Conservation (phyloP, 2,888 invertebrate genomes). For the Rhimphoctona megacephalus region DNA sequence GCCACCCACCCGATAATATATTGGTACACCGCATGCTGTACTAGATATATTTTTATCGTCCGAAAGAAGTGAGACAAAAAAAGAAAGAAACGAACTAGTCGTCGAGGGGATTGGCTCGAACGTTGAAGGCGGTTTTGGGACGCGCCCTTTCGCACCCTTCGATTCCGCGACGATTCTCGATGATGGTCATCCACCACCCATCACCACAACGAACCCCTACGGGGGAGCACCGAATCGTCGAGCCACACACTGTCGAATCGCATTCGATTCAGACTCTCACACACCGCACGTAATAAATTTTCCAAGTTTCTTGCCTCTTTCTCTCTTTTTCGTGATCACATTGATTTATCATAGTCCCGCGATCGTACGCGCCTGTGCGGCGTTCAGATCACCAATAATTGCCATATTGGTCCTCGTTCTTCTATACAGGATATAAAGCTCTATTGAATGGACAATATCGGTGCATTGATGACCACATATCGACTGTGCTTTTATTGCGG, state of each 20-base stretch:
- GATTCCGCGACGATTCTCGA: constrained; percentile 49
- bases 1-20: constrained; percentile 45
- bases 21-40: constrained; percentile 45
- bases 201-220: constrained; percentile 38
- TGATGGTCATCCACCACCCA: constrained; percentile 57
- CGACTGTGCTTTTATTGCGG: constrained; percentile 35
- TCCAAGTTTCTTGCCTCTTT: constrained; percentile 35
- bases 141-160: constrained; percentile 67
- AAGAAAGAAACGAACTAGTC: constrained; percentile 2
- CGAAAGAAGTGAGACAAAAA: constrained; percentile 42
- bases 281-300: constrained; percentile 59
- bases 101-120: constrained; percentile 55
- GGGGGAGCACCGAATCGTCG: constrained; percentile 45
- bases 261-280: constrained; percentile 77
- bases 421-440: constrained; percentile 13
- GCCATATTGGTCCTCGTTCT: constrained; percentile 72
- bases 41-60: constrained; percentile 63
- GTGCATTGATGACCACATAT: constrained; percentile 28
- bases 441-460: constrained; percentile 40
- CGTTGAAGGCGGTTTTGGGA: constrained; percentile 38
- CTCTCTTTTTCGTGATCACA: constrained; percentile 59
- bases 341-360: constrained; percentile 83
- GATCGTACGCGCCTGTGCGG: constrained; percentile 73
- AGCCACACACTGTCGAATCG: constrained; percentile 73
- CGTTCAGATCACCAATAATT: constrained; percentile 75